Percentiles rank a stretch among this genome's conserved stretches.
These are phyloP conservation scores for Mustelus asterias DNA, from an alignment of 2,113 vertebrate genomes.

Conservation along the genomic window DNA sequence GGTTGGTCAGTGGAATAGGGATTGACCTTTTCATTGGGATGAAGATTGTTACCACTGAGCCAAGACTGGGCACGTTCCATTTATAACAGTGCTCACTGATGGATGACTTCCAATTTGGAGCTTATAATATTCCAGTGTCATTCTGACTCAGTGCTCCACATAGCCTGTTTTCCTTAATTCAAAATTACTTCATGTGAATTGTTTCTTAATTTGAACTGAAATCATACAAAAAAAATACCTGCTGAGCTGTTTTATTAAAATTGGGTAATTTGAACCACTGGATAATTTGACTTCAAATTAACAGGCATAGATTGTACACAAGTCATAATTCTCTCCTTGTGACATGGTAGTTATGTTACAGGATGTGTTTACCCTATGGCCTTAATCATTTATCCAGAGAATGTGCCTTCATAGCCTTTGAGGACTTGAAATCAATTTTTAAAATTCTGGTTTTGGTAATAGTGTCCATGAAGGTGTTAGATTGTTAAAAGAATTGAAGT, in stretches of 20 bases:
- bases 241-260: conserved; percentile 25
- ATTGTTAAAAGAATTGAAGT: neutral
- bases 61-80: neutral
- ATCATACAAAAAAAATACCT: conserved; percentile 16
- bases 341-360: neutral
- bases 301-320: neutral
- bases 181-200: neutral
- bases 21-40: neutral
- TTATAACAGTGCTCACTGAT: neutral
- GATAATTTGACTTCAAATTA: conserved; percentile 33
- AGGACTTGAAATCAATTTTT: neutral
- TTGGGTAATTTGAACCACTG: neutral
- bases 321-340: neutral
- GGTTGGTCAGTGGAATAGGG: neutral
- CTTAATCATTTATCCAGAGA: neutral
- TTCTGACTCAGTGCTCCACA: neutral
- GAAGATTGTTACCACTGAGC: neutral
- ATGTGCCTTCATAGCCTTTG: neutral
- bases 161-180: neutral
- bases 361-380: neutral
- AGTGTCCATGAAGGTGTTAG: neutral
- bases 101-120: neutral
- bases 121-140: neutral
- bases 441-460: neutral
- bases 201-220: conserved; percentile 12